Percentiles rank a stretch among this genome's conserved stretches.
Conservation (phyloP, 1,140 invertebrate species). For the Ylistrum balloti region DNA sequence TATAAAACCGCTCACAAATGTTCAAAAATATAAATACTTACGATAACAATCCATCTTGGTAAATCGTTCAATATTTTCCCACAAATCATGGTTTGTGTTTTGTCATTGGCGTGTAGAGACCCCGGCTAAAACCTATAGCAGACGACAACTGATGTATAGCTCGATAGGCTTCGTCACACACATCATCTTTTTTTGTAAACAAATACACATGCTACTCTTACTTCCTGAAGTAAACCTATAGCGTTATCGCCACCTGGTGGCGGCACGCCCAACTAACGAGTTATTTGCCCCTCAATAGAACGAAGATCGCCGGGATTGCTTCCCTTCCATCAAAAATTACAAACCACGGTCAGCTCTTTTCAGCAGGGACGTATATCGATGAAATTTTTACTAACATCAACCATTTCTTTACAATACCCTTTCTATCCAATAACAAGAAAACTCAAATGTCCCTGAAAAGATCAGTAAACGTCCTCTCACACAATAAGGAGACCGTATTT, state of each 20-base stretch:
- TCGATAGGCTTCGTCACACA: constrained; percentile 1
- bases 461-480: no score
- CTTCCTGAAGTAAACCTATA: not conserved
- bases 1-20: no score
- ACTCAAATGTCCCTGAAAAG: no score
- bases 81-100: constrained; percentile 49
- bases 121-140: not conserved
- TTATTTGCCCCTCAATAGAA: not conserved
- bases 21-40: constrained; percentile 53
- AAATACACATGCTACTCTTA: constrained; percentile 1
- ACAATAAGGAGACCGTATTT: no score
- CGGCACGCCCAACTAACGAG: not conserved
- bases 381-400: no score
- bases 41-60: constrained; percentile 64
- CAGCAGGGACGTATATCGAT: no score
- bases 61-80: constrained; percentile 63
- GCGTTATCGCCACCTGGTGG: not conserved
- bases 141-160: not conserved
- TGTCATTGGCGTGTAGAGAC: not conserved
- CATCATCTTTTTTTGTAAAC: not conserved
- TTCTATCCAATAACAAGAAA: no score
- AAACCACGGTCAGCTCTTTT: no score
- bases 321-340: no score
- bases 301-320: no score
- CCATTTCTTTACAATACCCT: no score